phyloP scores from a whole-genome alignment of 2,797 vertebrate species.

The Babyrousa celebensis region DNA sequence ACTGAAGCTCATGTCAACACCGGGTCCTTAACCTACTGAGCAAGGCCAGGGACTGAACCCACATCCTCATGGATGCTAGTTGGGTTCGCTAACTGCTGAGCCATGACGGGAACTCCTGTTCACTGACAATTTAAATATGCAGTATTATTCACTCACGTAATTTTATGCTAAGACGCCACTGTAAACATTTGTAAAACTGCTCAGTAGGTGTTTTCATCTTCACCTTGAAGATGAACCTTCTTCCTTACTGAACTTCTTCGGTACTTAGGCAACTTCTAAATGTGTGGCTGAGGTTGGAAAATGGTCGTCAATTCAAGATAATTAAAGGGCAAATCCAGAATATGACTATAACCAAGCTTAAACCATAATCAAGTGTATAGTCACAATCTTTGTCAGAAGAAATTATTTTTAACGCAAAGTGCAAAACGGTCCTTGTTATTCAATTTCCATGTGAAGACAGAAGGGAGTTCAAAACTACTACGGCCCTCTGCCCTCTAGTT shows the following conservation, averaged over 20 bases:
- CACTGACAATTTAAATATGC: background rate
- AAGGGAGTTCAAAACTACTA: slow-evolving; percentile 3
- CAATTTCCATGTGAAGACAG: background rate
- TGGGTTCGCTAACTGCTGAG: too few species aligned
- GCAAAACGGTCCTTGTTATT: background rate
- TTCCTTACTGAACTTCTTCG: slow-evolving; percentile 5
- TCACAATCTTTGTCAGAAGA: background rate
- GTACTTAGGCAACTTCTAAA: background rate
- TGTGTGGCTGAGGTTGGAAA: background rate
- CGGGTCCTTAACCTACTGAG: too few species aligned
- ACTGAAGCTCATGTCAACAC: too few species aligned
- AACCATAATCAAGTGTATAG: background rate
- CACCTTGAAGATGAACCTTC: background rate
- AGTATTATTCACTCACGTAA: background rate
- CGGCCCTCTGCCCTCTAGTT: background rate
- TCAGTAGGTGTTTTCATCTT: background rate
- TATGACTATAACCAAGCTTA: background rate
- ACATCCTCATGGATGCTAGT: too few species aligned
- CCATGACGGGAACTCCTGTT: background rate
- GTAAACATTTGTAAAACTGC: slow-evolving; percentile 8
- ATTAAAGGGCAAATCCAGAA: background rate
- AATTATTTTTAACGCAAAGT: slow-evolving; percentile 43
- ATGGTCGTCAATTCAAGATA: background rate
- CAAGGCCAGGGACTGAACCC: too few species aligned
- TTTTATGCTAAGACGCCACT: background rate